Conservation (phyloP, 2,113 vertebrate species). For the Vicugna pacos region DNA sequence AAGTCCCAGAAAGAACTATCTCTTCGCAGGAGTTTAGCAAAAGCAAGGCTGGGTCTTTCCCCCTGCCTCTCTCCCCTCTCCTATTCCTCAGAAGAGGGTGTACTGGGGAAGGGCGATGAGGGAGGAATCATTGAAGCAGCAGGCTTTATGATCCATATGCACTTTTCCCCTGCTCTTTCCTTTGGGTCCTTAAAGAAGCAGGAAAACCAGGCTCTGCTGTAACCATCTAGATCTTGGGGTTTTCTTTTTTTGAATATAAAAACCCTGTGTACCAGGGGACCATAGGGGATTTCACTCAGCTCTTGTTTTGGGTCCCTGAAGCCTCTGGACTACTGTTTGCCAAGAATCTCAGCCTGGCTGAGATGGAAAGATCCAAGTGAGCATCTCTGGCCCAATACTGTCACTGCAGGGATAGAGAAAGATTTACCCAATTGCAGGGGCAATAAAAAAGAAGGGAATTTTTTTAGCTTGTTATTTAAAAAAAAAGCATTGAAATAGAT, state of each 20-base stretch:
- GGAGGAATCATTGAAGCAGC: neutral
- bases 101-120: fast-evolving
- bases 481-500: neutral
- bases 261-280: neutral
- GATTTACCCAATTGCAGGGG: neutral
- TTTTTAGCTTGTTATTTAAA: neutral
- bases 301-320: neutral
- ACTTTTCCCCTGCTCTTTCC: neutral
- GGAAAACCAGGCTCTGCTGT: neutral
- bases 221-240: neutral
- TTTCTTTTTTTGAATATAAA: conserved; percentile 12
- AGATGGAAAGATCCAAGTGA: neutral
- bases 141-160: neutral
- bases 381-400: neutral
- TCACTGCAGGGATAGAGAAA: neutral
- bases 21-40: neutral
- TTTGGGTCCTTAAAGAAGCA: neutral
- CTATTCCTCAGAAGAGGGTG: neutral
- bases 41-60: neutral
- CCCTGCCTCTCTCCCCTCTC: neutral
- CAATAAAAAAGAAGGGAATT: neutral
- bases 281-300: neutral
- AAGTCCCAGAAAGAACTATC: neutral
- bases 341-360: neutral
- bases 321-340: neutral